Base-by-base conservation (phyloP, 2,888 invertebrate species). In the Ectemnius continuus region DNA sequence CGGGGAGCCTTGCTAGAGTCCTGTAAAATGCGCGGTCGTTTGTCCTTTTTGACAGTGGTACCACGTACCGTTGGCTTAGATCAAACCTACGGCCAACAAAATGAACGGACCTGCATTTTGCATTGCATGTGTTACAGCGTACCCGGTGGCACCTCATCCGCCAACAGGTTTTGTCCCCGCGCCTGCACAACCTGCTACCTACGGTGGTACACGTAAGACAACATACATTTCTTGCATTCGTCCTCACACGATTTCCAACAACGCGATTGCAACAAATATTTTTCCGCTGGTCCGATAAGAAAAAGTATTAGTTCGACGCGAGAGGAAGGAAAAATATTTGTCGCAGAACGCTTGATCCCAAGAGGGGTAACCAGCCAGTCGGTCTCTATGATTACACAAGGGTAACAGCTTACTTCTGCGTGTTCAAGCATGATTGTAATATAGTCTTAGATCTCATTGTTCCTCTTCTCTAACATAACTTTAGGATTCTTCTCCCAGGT, bases 101-200 rank as follows among this genome's bases (percentile, higher is more conserved):
- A 69, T 76, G 78, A 78, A 76, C 74, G 70, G 76, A 81, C 67
- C 65, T 80, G 80, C 81, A 86, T 82, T 83, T 72, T 80, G 70
- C 70, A 81, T 83, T 83, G 82, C 87, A 84, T 90, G 80, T 90
- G 90, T 91, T 91, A 70, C 90, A 91, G 91, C 91, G 76, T 91
- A 90, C 86, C 90, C 91, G 72, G 91, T 91, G 85, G 89, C 90
- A 76, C 90, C 90, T 64, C 91, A 91, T 84, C 90, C 91, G 81
- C 90, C 90, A 76, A 90, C 90, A 78, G 90, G 91, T 80, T 91
- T 91, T 80, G 90, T 91, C 73, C 91, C 91, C 79, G 90, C 90
- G 63, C 90, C 87, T 73, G 88, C 90, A 62, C 91, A 91, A 77
- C 88, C 90, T 71, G 87, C 90, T 62, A 89, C 90, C 61, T 90